Percentiles rank a stretch among this genome's conserved stretches.
Conservation (phyloP, 2,797 vertebrate species). For the Microctenopoma stevenorrisi region DNA sequence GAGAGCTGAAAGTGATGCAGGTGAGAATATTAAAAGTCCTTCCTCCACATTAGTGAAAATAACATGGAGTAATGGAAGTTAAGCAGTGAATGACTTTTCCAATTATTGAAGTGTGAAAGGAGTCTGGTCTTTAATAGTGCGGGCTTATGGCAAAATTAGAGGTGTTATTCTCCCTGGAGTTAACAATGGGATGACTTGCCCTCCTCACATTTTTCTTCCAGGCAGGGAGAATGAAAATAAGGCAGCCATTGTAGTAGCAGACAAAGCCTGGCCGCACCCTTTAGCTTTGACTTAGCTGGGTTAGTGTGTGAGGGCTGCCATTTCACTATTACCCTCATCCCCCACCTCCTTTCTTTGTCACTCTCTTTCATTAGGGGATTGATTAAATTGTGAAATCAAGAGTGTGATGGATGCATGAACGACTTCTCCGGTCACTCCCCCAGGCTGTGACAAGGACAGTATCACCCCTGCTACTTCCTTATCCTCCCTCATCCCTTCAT, state of each 20-base stretch:
- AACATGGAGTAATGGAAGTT: conserved; percentile 79
- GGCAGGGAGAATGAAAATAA: conserved; percentile 80
- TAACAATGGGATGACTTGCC: conserved; percentile 74
- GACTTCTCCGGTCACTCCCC: conserved; percentile 79
- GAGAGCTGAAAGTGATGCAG: conserved; percentile 58
- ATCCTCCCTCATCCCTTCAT: conserved; percentile 60
- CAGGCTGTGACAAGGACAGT: conserved; percentile 84
- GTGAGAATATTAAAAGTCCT: conserved; percentile 71
- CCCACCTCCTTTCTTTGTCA: conserved; percentile 42
- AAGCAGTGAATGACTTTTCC: conserved; percentile 87
- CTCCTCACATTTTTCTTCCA: conserved; percentile 49
- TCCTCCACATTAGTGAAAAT: conserved; percentile 71
- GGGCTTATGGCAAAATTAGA: conserved; percentile 91
- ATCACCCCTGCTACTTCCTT: conserved; percentile 70
- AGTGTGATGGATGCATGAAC: conserved; percentile 84
- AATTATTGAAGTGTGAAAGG: conserved; percentile 90
- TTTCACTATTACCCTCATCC: conserved; percentile 45
- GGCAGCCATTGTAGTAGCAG: conserved; percentile 83
- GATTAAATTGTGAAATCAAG: conserved; percentile 87
- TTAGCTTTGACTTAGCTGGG: conserved; percentile 79
- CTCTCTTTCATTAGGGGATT: conserved; percentile 81
- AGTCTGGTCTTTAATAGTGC: conserved; percentile 89
- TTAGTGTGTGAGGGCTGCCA: conserved; percentile 76
- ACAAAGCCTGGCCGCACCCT: conserved; percentile 81
- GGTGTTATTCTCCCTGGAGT: conserved; percentile 84